phyloP scores from a whole-genome alignment of 2,797 vertebrate genomes.

The Tolypeutes matacus region DNA sequence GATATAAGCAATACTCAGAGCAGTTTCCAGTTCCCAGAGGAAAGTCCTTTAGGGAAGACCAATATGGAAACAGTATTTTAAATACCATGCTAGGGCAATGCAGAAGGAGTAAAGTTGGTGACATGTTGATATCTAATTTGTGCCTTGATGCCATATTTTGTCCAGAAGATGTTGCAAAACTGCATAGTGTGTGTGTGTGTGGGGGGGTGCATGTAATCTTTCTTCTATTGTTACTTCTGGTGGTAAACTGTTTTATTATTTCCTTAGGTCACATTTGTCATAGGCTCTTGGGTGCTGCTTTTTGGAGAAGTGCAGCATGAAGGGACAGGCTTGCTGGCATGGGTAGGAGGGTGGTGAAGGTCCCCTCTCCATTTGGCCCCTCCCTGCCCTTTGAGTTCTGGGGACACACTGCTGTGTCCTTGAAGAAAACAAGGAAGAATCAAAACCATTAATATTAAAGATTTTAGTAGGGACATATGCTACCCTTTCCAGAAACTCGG shows the following conservation, averaged over 20 bases:
- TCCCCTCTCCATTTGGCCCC: not conserved
- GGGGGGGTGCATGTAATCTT: not conserved
- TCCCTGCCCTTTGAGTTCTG: not conserved
- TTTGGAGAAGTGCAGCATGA: not conserved
- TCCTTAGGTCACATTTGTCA: not conserved
- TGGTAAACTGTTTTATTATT: not conserved
- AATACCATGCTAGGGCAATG: not conserved
- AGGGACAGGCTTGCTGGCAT: not conserved
- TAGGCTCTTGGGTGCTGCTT: not conserved
- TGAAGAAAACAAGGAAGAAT: conserved; percentile 65
- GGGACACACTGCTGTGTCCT: conserved; percentile 20
- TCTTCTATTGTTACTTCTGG: not conserved
- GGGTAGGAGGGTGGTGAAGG: not conserved
- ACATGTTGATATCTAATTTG: not conserved
- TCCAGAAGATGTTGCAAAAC: not conserved
- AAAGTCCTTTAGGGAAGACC: not conserved
- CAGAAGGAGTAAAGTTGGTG: not conserved
- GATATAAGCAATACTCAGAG: not conserved
- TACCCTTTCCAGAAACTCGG: conserved; percentile 65
- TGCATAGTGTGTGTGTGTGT: not conserved
- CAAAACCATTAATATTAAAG: conserved; percentile 66
- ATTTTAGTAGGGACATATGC: conserved; percentile 71
- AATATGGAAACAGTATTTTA: not conserved
- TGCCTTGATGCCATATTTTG: not conserved
- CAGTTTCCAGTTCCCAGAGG: not conserved